These are phyloP conservation scores for Vicugna pacos DNA, from an alignment of 2,113 vertebrate species.

Conservation along the genomic window DNA sequence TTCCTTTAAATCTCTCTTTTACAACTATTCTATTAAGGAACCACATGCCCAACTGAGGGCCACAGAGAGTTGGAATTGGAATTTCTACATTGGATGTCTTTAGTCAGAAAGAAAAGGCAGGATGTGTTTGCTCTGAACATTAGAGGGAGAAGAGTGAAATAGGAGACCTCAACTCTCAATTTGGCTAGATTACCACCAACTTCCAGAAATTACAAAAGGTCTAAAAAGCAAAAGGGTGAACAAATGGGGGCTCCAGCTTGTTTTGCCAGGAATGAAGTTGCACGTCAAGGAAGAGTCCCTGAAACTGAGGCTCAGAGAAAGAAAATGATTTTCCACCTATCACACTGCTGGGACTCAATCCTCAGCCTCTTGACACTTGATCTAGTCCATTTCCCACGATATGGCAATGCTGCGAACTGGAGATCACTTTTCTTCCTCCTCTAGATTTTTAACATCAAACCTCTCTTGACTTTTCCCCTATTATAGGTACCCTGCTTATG, in stretches of 20 bases:
- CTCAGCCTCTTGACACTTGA: not conserved
- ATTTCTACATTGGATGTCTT: not conserved
- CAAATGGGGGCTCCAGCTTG: accelerated
- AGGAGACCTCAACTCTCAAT: not conserved
- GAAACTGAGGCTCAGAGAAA: not conserved
- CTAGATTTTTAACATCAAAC: conserved; percentile 49
- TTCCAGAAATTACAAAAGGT: not conserved
- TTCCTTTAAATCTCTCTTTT: not conserved
- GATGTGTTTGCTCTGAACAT: not conserved
- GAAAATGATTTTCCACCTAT: not conserved
- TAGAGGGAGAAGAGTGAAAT: not conserved
- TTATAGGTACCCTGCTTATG: not conserved
- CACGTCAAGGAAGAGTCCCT: not conserved
- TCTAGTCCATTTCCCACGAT: not conserved
- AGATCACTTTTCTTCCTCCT: conserved; percentile 4
- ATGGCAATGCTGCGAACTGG: not conserved
- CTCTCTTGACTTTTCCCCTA: conserved; percentile 38
- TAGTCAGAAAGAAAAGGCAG: not conserved
- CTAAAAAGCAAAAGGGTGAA: not conserved
- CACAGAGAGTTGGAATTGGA: not conserved
- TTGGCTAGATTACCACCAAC: not conserved
- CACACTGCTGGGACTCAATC: not conserved
- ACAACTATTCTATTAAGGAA: not conserved
- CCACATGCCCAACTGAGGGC: not conserved
- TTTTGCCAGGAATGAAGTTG: not conserved